phyloP scores from a whole-genome alignment of 1,140 invertebrate genomes.

The Homalodisca vitripennis region DNA sequence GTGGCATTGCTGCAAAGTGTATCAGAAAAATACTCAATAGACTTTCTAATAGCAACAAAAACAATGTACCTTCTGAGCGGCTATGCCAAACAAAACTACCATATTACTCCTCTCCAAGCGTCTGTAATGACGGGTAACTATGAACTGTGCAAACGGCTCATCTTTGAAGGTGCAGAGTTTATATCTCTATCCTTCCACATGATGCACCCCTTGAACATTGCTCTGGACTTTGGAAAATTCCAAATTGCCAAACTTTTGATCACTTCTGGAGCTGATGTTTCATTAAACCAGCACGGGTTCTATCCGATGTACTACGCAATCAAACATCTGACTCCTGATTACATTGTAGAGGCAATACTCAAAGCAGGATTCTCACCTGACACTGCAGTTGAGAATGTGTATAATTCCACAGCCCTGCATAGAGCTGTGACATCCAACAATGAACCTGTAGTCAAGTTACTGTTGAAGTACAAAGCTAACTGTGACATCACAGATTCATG shows the following conservation, averaged over 20 bases:
- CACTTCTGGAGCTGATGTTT: not conserved
- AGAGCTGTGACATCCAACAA: conserved; percentile 1
- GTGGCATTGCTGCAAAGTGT: too few species aligned
- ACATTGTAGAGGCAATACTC: not conserved
- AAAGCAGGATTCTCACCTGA: not conserved
- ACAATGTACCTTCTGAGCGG: not conserved
- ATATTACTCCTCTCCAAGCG: not conserved
- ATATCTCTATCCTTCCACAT: not conserved
- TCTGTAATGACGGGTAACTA: not conserved
- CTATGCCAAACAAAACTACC: not conserved
- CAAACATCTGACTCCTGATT: not conserved
- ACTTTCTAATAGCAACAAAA: not conserved
- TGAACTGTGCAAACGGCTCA: conserved; percentile 5
- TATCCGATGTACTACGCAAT: conserved; percentile 5
- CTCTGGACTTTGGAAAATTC: not conserved
- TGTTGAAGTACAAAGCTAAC: not conserved
- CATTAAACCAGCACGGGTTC: not conserved
- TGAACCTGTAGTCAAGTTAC: not conserved
- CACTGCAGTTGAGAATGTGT: not conserved
- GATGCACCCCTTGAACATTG: not conserved
- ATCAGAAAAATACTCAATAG: too few species aligned
- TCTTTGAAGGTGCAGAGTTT: not conserved
- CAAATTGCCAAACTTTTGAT: conserved; percentile 7
- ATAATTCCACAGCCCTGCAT: not conserved
- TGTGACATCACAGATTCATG: not conserved